These are phyloP conservation scores for Xiphorhynchus erythropygius DNA, from an alignment of 2,797 vertebrate species.

Conservation along the genomic window DNA sequence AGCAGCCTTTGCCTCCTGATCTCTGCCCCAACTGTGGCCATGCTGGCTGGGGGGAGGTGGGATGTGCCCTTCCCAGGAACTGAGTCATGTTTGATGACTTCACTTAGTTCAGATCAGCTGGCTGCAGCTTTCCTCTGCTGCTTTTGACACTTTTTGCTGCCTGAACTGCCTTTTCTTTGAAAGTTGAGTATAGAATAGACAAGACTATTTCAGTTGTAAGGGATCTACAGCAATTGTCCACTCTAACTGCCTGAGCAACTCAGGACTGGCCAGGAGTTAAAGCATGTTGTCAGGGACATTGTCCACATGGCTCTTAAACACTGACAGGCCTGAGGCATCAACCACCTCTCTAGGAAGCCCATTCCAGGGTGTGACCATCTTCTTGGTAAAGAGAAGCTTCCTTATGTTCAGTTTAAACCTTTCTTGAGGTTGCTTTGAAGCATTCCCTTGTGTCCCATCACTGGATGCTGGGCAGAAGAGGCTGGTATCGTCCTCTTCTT, in stretches of 20 bases:
- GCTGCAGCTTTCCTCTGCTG: neutral
- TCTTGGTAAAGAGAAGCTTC: neutral
- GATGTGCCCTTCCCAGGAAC: neutral
- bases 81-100: neutral
- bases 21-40: neutral
- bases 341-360: neutral
- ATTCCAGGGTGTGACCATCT: neutral
- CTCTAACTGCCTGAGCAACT: neutral
- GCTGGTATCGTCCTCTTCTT: neutral
- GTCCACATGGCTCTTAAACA: neutral
- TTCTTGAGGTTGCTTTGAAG: neutral
- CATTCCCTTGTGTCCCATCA: fast-evolving
- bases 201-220: neutral
- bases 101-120: neutral
- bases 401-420: neutral
- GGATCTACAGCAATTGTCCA: fast-evolving
- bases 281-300: neutral
- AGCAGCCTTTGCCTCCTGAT: neutral
- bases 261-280: neutral
- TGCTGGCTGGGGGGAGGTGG: fast-evolving
- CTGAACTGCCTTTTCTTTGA: neutral
- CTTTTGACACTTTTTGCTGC: neutral
- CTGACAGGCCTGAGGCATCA: neutral
- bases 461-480: neutral
- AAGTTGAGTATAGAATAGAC: neutral